Evolutionary conservation across 2,797 vertebrate species (phyloP).

Genomic region (Paguma larvata): DNA sequence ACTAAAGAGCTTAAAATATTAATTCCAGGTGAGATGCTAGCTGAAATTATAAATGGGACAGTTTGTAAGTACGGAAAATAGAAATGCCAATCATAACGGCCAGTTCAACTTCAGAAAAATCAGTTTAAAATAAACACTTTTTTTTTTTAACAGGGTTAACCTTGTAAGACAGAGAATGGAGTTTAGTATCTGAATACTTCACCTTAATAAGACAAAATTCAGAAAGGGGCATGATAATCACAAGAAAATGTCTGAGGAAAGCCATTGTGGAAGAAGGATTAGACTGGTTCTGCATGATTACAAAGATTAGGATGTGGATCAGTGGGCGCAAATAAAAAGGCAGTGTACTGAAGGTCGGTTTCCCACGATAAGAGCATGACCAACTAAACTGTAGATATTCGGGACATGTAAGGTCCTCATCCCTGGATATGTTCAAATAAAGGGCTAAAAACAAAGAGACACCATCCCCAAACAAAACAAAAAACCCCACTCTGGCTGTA

Average conservation of each 20-base stretch:
- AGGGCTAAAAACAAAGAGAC: background rate
- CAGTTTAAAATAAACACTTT: background rate
- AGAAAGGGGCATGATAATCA: background rate
- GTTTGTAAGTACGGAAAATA: conserved; percentile 14
- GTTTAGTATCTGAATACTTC: background rate
- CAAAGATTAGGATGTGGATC: background rate
- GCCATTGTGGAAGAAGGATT: background rate
- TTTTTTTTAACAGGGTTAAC: background rate
- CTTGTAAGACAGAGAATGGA: background rate
- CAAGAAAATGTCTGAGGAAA: background rate
- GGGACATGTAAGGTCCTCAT: background rate
- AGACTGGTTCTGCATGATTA: background rate
- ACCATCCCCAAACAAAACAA: background rate
- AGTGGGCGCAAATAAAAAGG: background rate
- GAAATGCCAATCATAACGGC: background rate
- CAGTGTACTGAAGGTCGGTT: background rate
- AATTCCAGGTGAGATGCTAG: background rate
- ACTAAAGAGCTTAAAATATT: background rate
- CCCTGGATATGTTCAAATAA: background rate
- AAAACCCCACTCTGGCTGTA: background rate
- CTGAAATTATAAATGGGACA: background rate
- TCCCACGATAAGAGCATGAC: background rate
- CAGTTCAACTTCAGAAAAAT: background rate
- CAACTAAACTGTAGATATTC: background rate
- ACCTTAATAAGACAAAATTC: background rate